These are phyloP conservation scores for Murina feae DNA, from an alignment of 2,113 vertebrate species.

Conservation along the genomic window DNA sequence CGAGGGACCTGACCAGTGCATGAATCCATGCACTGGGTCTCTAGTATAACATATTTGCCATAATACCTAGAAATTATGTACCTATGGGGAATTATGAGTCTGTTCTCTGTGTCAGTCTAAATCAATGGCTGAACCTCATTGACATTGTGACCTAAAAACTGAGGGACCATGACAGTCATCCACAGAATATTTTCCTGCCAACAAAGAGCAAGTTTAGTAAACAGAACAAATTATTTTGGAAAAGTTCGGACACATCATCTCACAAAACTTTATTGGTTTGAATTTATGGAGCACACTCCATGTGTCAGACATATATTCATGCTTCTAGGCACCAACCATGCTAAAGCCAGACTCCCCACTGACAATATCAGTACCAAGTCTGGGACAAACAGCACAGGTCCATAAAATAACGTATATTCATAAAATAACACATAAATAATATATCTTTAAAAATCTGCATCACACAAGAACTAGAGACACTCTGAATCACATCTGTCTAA, in stretches of 20 bases:
- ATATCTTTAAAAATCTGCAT: neutral
- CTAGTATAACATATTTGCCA: neutral
- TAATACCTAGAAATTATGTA: neutral
- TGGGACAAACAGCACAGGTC: neutral
- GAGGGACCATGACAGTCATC: neutral
- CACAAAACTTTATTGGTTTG: neutral
- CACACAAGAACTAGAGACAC: neutral
- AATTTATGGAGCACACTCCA: neutral
- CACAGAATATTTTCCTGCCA: neutral
- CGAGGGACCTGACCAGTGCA: too few species aligned
- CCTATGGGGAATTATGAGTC: neutral
- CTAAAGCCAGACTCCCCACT: neutral
- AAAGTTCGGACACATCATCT: neutral
- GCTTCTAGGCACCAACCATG: neutral
- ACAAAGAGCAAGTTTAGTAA: neutral
- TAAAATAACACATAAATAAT: neutral
- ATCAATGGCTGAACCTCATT: neutral
- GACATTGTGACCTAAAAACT: neutral
- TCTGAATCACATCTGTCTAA: neutral
- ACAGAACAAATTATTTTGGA: neutral
- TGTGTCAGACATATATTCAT: neutral
- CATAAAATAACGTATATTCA: neutral
- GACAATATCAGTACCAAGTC: neutral
- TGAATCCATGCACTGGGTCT: too few species aligned
- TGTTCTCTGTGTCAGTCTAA: neutral